Evolutionary conservation across 2,888 invertebrate genomes (phyloP).

Genomic region (Rhaphigaster nebulosa): DNA sequence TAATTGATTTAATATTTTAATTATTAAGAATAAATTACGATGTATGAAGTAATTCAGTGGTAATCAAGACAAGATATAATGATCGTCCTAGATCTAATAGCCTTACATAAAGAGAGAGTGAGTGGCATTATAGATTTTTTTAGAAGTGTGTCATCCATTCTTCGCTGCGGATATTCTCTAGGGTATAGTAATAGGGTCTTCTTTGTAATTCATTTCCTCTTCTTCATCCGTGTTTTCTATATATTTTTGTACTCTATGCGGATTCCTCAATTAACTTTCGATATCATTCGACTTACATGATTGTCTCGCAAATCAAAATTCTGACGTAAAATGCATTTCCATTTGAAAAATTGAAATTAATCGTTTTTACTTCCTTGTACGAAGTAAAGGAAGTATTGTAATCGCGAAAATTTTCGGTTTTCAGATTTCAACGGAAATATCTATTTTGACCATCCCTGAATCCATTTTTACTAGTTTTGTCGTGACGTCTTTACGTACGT

Average conservation of each 20-base stretch:
- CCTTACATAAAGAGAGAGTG: slow-evolving; percentile 25
- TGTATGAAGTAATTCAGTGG: background rate
- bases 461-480: too few species aligned
- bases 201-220: background rate
- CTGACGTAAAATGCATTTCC: too few species aligned
- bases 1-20: background rate
- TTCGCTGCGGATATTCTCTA: background rate
- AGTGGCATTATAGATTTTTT: background rate
- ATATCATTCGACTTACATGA: too few species aligned
- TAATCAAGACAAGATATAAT: background rate
- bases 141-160: slow-evolving; percentile 16
- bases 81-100: background rate
- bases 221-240: background rate
- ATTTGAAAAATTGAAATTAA: too few species aligned
- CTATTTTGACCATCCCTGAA: too few species aligned
- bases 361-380: too few species aligned
- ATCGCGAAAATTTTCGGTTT: too few species aligned
- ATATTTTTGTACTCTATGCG: background rate
- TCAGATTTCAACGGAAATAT: too few species aligned
- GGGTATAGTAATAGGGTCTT: background rate
- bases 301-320: too few species aligned
- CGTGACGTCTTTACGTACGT: too few species aligned
- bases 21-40: background rate
- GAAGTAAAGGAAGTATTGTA: too few species aligned
- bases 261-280: background rate